Evolutionary conservation across 2,888 invertebrate genomes (phyloP).

Genomic region (Cephus pulcher): DNA sequence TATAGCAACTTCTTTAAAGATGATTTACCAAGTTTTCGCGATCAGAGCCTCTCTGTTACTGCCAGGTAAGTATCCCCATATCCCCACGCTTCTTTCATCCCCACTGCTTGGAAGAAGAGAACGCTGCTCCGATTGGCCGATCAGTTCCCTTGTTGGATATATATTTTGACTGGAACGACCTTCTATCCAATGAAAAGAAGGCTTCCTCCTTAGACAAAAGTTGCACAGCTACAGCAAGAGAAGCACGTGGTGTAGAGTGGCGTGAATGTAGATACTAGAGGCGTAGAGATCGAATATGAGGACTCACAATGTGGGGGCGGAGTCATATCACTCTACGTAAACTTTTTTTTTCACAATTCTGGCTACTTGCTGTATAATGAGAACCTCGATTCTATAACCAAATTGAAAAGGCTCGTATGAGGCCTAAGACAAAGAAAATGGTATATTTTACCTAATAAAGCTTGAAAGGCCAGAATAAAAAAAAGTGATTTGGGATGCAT

Average conservation of each 20-base stretch:
- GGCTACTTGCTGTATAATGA: too few relatives aligned
- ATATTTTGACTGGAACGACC: not conserved
- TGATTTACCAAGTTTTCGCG: conserved; percentile 37
- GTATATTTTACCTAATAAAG: not conserved
- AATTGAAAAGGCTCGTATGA: too few relatives aligned
- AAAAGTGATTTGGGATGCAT: not conserved
- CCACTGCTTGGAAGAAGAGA: conserved; percentile 2
- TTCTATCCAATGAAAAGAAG: not conserved
- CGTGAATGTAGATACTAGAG: too few relatives aligned
- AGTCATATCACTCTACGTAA: too few relatives aligned
- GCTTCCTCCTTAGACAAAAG: not conserved
- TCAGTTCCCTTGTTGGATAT: not conserved
- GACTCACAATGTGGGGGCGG: too few relatives aligned
- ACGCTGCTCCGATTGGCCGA: not conserved
- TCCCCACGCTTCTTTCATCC: conserved; percentile 38
- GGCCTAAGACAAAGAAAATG: too few relatives aligned
- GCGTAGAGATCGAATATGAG: too few relatives aligned
- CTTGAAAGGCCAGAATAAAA: not conserved
- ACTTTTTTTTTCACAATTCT: too few relatives aligned
- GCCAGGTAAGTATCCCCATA: conserved; percentile 50
- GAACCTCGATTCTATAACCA: too few relatives aligned
- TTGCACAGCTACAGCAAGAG: not conserved
- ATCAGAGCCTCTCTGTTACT: conserved; percentile 55
- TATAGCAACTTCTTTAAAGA: too few relatives aligned
- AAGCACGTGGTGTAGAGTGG: not conserved